phyloP scores from a whole-genome alignment of 2,888 invertebrate genomes.

The Drosophila dives region DNA sequence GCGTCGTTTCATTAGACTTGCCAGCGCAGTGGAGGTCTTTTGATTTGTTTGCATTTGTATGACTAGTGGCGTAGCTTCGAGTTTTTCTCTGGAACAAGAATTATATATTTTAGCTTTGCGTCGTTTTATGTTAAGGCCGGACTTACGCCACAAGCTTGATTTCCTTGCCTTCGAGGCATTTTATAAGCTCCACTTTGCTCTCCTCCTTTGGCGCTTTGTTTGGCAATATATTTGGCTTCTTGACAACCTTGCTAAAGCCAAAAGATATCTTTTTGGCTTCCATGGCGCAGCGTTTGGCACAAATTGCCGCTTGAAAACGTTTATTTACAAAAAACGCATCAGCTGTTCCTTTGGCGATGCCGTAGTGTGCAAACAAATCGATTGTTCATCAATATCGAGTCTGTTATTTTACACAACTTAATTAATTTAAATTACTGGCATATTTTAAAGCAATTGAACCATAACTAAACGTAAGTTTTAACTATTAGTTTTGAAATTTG shows the following conservation, averaged over 20 bases:
- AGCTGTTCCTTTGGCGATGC: conserved; percentile 39
- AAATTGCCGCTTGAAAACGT: conserved; percentile 45
- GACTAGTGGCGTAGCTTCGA: conserved; percentile 86
- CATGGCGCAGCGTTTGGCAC: conserved; percentile 81
- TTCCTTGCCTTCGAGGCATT: conserved; percentile 91
- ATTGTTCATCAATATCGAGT: conserved; percentile 10
- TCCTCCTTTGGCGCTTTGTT: conserved; percentile 84
- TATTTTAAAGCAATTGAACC: background rate
- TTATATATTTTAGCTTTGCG: background rate
- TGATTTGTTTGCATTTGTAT: conserved; percentile 88
- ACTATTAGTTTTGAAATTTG: background rate
- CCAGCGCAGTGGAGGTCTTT: conserved; percentile 86
- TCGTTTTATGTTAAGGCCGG: background rate
- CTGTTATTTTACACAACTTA: conserved; percentile 6
- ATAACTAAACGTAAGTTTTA: background rate
- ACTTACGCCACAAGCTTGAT: conserved; percentile 91
- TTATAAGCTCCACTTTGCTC: conserved; percentile 88
- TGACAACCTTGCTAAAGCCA: conserved; percentile 90
- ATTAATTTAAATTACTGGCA: background rate
- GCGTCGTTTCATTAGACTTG: conserved; percentile 82
- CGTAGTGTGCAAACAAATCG: conserved; percentile 2
- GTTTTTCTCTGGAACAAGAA: conserved; percentile 84
- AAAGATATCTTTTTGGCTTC: conserved; percentile 92
- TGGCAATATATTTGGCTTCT: conserved; percentile 85
- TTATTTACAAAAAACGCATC: conserved; percentile 60